These are phyloP conservation scores for Pseudomyrmex concolor DNA, from an alignment of 1,140 invertebrate genomes.

Conservation along the genomic window DNA sequence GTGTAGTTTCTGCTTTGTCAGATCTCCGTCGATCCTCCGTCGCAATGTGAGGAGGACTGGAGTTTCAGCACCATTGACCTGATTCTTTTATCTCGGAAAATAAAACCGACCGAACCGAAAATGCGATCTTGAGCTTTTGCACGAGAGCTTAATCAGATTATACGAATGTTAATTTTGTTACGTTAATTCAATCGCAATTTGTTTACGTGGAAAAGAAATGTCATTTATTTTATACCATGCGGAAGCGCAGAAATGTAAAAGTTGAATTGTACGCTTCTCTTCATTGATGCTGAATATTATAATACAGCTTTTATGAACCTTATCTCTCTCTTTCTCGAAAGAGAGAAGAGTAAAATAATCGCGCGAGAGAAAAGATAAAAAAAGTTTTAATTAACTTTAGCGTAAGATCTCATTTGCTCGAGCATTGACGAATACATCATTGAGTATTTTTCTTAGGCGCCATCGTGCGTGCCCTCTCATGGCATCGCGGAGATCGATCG, in stretches of 20 bases:
- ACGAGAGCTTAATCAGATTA: not conserved
- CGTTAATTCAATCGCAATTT: not conserved
- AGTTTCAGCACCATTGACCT: constrained; percentile 54
- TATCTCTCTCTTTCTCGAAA: too few relatives aligned
- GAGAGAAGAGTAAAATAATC: too few relatives aligned
- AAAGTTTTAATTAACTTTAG: not conserved
- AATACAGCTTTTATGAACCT: too few relatives aligned
- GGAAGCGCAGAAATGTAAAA: not conserved
- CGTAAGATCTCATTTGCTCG: not conserved
- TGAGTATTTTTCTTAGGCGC: not conserved
- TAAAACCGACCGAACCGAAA: not conserved
- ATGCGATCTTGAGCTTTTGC: not conserved
- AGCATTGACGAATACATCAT: too few relatives aligned
- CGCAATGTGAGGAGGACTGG: not conserved
- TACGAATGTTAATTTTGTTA: constrained; percentile 2
- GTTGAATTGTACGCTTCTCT: too few relatives aligned
- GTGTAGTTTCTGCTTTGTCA: constrained; percentile 19
- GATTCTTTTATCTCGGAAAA: constrained; percentile 25
- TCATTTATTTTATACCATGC: not conserved
- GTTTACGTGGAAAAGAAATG: not conserved
- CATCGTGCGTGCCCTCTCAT: not conserved
- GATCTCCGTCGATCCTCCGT: not conserved
- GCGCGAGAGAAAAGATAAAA: too few relatives aligned
- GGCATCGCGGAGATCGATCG: constrained; percentile 4
- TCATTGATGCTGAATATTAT: too few relatives aligned